Conservation (phyloP, 2,888 invertebrate species). For the Amiota minor region DNA sequence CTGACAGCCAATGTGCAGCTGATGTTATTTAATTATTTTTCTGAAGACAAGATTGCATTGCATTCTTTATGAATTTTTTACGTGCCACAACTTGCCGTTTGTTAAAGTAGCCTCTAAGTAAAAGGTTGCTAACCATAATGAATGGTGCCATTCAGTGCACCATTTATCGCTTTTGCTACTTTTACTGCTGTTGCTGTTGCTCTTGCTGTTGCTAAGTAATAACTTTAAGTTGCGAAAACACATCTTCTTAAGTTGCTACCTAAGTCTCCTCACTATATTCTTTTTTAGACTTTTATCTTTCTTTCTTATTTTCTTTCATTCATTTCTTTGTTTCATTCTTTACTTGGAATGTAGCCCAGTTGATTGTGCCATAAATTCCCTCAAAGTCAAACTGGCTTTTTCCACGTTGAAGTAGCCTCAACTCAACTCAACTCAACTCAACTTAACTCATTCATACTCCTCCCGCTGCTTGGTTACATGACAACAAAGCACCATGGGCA, state of each 20-base stretch:
- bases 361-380: constrained; percentile 4
- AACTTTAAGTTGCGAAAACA: not conserved
- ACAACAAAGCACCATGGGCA: not conserved
- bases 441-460: no score
- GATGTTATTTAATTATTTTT: not conserved
- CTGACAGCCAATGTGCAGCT: not conserved
- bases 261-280: not conserved
- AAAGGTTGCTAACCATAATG: constrained; percentile 60
- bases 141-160: constrained; percentile 60
- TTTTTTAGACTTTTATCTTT: not conserved
- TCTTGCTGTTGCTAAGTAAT: constrained; percentile 18
- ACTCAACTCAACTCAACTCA: not conserved
- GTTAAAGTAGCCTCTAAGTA: not conserved
- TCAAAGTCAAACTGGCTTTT: constrained; percentile 1
- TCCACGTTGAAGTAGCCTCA: not conserved
- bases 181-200: constrained; percentile 52
- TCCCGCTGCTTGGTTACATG: not conserved
- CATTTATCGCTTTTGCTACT: constrained; percentile 25
- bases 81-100: not conserved
- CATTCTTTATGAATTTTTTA: constrained; percentile 3
- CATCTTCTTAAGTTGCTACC: not conserved
- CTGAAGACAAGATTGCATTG: not conserved
- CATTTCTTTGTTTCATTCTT: not conserved
- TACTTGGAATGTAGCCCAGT: not conserved
- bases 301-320: not conserved